Evolutionary conservation across 1,140 invertebrate genomes (phyloP), one percentile per base, ranked within the genome.

Genomic region (Drosophila simulans): DNA sequence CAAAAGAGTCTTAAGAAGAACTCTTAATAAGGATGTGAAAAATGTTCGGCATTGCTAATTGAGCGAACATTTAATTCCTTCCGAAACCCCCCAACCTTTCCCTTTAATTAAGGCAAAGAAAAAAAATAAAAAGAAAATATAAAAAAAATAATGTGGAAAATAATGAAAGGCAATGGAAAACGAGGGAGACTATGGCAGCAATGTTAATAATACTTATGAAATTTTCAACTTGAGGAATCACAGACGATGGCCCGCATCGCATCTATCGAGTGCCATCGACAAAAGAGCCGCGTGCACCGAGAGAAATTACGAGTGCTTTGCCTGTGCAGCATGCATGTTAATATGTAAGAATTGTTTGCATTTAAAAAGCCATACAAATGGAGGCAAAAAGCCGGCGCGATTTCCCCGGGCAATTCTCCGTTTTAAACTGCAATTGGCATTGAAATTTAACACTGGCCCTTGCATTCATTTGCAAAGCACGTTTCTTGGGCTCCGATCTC

Each of bases 11-110:
- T 75, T 31, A 51, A 45, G 54, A 72, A 70, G 25, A 53, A 52
- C 62, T 71, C 80, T 86, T 86, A 88, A 86, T 86, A 86, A 88
- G 83, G 83, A 86, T 86, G 83, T 86, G 83, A 86, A 86, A 82
- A 79, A 88, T 85, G 75, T 79, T 63, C 58, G 60, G 83, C 70
- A 79, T 42, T 88, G 83, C 82, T 86, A 86, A 86, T 86, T 86
- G 82, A 84, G 80, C 80, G 80, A 69, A 49, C 58, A 68, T 78
- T 83, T 82, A 82, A 82, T 60, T 59, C 39, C 25, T 49, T 53
- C 34, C 37, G 49, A 52, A 35, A 13, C 4, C 49, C 48, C 49
- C 49, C 49, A 35, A 62, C 35, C 43, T 68, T 63, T 60, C 49
- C 63, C 35, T 60, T 77, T 76, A 76, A 76, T 76, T 76, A 76